phyloP scores from a whole-genome alignment of 2,113 vertebrate genomes.

The Triplophysa dalaica region DNA sequence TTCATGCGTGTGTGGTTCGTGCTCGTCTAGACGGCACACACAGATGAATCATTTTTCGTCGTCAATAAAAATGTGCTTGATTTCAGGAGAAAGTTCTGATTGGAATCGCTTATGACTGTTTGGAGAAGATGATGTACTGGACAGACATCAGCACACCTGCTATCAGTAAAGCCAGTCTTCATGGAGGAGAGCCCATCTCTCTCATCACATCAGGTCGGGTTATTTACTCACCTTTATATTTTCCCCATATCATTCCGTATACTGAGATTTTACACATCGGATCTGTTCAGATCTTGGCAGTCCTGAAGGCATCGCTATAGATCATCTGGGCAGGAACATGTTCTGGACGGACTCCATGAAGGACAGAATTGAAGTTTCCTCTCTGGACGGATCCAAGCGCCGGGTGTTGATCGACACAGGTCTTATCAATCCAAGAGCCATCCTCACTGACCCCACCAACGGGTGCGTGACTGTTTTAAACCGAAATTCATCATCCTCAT shows the following conservation, averaged over 20 bases:
- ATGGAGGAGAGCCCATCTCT: constrained; percentile 77
- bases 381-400: constrained; percentile 84
- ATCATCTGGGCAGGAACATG: constrained; percentile 86
- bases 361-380: constrained; percentile 90
- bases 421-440: constrained; percentile 89
- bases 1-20: background rate
- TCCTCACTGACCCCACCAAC: constrained; percentile 78
- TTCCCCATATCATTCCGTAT: no score
- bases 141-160: constrained; percentile 88
- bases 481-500: no score
- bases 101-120: constrained; percentile 87
- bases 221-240: no score
- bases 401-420: constrained; percentile 83
- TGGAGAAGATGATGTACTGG: constrained; percentile 91
- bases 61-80: background rate
- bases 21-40: background rate
- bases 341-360: constrained; percentile 94
- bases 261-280: background rate
- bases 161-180: constrained; percentile 82
- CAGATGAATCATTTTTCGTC: background rate
- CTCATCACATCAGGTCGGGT: constrained; percentile 81
- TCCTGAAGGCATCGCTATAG: constrained; percentile 89
- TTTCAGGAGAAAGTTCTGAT: constrained; percentile 88
- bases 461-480: constrained; percentile 72
- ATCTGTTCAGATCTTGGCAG: constrained; percentile 81